These are phyloP conservation scores for Astyanax mexicanus DNA, from an alignment of 2,797 vertebrate species.

Conservation along the genomic window DNA sequence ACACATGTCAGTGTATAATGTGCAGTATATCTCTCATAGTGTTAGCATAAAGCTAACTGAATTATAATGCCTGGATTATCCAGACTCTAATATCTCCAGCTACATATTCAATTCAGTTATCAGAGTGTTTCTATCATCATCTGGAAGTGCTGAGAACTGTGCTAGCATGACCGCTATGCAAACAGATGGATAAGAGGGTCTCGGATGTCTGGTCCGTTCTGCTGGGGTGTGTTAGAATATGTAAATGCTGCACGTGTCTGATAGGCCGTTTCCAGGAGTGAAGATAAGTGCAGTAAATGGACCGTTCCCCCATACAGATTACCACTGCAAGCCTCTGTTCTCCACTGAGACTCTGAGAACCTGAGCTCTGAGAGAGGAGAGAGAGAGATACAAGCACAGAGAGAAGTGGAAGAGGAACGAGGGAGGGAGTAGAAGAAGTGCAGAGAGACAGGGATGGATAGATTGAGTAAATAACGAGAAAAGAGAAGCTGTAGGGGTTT, in stretches of 20 bases:
- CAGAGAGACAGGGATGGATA: not conserved
- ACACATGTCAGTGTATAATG: no score
- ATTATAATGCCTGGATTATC: not conserved
- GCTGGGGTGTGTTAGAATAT: not conserved
- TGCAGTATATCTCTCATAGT: not conserved
- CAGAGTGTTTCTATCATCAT: not conserved
- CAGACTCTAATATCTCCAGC: not conserved
- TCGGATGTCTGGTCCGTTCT: no score
- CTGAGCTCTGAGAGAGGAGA: constrained; percentile 38
- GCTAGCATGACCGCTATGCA: not conserved
- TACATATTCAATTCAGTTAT: not conserved
- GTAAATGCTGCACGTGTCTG: not conserved
- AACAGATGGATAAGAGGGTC: not conserved
- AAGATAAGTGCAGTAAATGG: constrained; percentile 14
- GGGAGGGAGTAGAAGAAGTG: constrained; percentile 23
- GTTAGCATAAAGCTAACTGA: not conserved
- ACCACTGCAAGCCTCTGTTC: not conserved
- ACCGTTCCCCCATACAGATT: not conserved
- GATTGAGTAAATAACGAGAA: constrained; percentile 32
- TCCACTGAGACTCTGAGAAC: constrained; percentile 13
- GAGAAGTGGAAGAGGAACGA: constrained; percentile 21
- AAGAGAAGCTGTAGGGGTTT: constrained; percentile 38
- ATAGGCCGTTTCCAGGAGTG: not conserved
- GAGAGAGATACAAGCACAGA: constrained; percentile 15
- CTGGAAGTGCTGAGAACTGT: not conserved